phyloP scores from a whole-genome alignment of 2,113 vertebrate genomes.

The Bubo bubo region DNA sequence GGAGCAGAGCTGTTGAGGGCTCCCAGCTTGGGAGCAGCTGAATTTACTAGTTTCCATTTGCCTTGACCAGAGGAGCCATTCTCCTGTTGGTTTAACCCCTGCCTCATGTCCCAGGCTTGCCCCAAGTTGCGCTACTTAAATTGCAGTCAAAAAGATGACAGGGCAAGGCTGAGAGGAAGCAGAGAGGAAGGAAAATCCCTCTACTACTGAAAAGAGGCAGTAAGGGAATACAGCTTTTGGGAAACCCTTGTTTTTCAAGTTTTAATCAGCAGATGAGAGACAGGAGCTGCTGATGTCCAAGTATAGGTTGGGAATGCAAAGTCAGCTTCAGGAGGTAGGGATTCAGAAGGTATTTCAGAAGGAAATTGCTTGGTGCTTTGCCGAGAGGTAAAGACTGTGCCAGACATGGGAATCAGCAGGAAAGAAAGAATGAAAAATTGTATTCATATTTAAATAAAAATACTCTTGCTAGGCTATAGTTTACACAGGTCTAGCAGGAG shows the following conservation, averaged over 20 bases:
- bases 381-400: not conserved
- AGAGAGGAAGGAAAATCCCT: not conserved
- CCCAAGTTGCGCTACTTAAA: not conserved
- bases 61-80: not conserved
- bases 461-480: not conserved
- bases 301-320: not conserved
- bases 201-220: not conserved
- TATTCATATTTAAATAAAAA: not conserved
- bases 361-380: not conserved
- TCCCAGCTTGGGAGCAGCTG: not conserved
- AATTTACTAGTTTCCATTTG: not conserved
- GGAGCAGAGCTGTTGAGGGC: not conserved
- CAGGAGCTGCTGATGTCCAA: not conserved
- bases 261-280: not conserved
- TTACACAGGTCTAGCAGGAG: not conserved
- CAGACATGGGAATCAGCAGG: not conserved
- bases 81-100: not conserved
- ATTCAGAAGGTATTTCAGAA: not conserved
- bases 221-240: not conserved
- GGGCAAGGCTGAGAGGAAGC: not conserved
- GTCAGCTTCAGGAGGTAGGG: not conserved
- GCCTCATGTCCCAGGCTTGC: accelerated
- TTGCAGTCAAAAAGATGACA: not conserved
- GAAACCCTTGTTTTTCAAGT: constrained; percentile 1
- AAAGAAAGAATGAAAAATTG: not conserved